Percentiles rank a stretch among this genome's conserved stretches.
Evolutionary conservation across 2,113 vertebrate species (phyloP).

Genomic region (Blennius ocellaris): DNA sequence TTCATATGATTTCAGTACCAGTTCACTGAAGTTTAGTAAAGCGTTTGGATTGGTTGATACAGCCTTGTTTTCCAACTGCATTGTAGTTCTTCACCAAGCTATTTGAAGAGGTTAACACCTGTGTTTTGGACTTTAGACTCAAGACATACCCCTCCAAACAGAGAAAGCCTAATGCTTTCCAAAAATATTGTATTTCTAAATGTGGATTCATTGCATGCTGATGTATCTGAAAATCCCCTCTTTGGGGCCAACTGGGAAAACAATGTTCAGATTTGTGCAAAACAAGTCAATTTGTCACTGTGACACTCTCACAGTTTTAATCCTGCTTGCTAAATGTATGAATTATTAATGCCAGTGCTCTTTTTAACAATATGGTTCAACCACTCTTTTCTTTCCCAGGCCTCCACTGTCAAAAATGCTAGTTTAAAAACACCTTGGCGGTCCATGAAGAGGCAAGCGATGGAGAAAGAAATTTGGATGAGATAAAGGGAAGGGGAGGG

Average conservation of each 20-base stretch:
- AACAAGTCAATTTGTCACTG: conserved; percentile 9
- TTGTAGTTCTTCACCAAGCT: conserved; percentile 2
- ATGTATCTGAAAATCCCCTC: background rate
- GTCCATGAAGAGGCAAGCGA: conserved; percentile 16
- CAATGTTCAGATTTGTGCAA: background rate
- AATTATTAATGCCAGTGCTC: conserved; percentile 18
- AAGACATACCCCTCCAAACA: background rate
- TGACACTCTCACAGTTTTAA: conserved; percentile 7
- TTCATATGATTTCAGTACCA: no score
- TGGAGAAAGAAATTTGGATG: conserved; percentile 65
- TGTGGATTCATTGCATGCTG: background rate
- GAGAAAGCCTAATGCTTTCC: background rate
- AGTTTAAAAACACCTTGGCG: conserved; percentile 32
- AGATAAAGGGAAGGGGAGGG: conserved; percentile 57
- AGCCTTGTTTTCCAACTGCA: background rate
- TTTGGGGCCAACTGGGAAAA: conserved; percentile 2
- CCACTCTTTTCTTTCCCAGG: conserved; percentile 14
- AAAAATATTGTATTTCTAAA: background rate
- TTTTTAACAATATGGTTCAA: conserved; percentile 1
- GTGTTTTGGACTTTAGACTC: background rate
- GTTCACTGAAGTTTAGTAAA: no score
- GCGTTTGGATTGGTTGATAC: no score
- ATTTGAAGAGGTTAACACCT: conserved; percentile 1
- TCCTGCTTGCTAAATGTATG: conserved; percentile 12
- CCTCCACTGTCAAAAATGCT: conserved; percentile 9